These are phyloP conservation scores for Barypeithes pellucidus DNA, from an alignment of 2,888 invertebrate genomes.

Conservation along the genomic window DNA sequence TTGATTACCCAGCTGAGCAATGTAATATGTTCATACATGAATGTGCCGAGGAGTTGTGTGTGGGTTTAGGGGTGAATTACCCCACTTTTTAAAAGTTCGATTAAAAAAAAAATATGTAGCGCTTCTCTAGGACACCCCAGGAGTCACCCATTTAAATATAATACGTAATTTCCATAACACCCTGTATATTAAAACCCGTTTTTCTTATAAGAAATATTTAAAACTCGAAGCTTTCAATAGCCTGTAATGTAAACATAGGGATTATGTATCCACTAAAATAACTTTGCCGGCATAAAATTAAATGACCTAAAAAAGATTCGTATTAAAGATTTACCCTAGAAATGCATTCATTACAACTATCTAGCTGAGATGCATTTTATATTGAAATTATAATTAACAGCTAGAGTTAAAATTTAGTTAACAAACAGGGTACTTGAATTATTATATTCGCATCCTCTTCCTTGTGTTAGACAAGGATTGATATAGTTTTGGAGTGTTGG, in stretches of 20 bases:
- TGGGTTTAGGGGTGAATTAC: no score
- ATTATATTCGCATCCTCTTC: no score
- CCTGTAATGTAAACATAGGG: not conserved
- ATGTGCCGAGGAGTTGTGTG: no score
- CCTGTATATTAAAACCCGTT: not conserved
- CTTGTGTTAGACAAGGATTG: no score
- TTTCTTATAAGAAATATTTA: not conserved
- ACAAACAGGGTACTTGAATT: constrained; percentile 16
- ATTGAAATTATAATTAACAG: constrained; percentile 35
- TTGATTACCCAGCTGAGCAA: no score
- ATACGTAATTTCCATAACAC: no score
- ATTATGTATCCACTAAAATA: constrained; percentile 4
- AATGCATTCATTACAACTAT: constrained; percentile 28
- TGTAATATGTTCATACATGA: no score
- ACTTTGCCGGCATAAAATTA: constrained; percentile 6
- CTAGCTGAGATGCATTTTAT: constrained; percentile 28
- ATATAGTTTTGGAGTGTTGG: no score
- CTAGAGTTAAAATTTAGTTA: constrained; percentile 34
- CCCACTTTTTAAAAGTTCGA: no score
- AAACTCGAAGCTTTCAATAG: not conserved
- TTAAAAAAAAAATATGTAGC: no score
- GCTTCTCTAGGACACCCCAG: no score
- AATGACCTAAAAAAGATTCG: constrained; percentile 19
- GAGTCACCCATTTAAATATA: no score
- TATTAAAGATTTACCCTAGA: constrained; percentile 28